Evolutionary conservation across 37 sponge, comb jelly and placozoan genomes (phyloP).

Genomic region (Haliclona indistincta): DNA sequence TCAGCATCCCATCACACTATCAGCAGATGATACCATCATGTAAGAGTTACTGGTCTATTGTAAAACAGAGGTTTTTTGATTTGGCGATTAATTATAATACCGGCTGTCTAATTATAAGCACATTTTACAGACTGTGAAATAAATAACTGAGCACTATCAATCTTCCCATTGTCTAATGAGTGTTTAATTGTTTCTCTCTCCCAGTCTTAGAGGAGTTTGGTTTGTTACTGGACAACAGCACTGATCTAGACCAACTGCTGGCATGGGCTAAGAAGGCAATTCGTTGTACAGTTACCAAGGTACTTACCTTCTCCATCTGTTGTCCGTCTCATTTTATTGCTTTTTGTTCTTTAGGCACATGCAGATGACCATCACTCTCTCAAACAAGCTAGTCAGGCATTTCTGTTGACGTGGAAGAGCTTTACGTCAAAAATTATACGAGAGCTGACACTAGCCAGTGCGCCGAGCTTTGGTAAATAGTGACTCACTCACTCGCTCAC

Average conservation of each 20-base stretch:
- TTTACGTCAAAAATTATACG: conserved; percentile 72
- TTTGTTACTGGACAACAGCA: conserved; percentile 22
- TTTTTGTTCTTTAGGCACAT: not conserved
- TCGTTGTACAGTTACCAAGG: conserved; percentile 3
- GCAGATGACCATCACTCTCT: conserved; percentile 8
- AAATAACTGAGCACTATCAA: not conserved
- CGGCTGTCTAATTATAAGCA: not conserved
- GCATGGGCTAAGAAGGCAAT: conserved; percentile 55
- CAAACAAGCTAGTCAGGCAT: conserved; percentile 18
- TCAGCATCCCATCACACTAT: conserved; percentile 26
- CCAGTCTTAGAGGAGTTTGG: conserved; percentile 64
- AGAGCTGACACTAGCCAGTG: conserved; percentile 79
- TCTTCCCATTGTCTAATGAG: not conserved
- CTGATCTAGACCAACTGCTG: conserved; percentile 61
- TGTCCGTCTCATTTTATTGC: not conserved
- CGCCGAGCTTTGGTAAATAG: conserved; percentile 78
- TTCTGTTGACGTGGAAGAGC: conserved; percentile 78
- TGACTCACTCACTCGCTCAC: not conserved
- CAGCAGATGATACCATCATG: conserved; percentile 42
- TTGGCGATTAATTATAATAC: too few species aligned
- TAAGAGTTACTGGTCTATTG: conserved; percentile 15
- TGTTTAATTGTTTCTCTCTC: not conserved
- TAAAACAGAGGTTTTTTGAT: too few species aligned
- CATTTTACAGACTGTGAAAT: not conserved
- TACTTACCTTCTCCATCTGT: not conserved